Conservation (phyloP, 2,888 invertebrate genomes). For the Capitulum mitella region DNA sequence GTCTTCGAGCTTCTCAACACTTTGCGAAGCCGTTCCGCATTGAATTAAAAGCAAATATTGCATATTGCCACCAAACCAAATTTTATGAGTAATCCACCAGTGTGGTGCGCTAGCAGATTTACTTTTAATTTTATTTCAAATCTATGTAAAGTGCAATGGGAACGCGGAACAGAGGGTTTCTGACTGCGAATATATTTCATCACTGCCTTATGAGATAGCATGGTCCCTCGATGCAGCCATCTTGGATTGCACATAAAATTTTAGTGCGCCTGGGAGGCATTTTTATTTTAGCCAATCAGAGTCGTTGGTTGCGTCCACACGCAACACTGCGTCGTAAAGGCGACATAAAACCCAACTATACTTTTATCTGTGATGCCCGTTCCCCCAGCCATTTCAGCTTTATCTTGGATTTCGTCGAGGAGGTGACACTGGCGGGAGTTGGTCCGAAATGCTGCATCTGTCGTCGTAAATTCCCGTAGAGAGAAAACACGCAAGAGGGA, state of each 20-base stretch:
- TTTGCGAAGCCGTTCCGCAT: too few relatives aligned
- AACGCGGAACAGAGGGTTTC: too few relatives aligned
- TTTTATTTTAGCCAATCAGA: slow-evolving; percentile 7
- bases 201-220: too few relatives aligned
- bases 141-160: too few relatives aligned
- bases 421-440: not conserved
- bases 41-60: too few relatives aligned
- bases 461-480: not conserved
- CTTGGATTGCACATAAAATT: not conserved
- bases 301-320: not conserved
- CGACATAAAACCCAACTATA: not conserved
- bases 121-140: too few relatives aligned
- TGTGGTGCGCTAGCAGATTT: too few relatives aligned
- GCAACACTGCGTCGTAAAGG: not conserved
- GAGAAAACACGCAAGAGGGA: not conserved
- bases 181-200: too few relatives aligned
- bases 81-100: too few relatives aligned
- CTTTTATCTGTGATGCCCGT: not conserved
- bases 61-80: too few relatives aligned
- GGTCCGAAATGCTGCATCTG: not conserved
- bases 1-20: too few relatives aligned
- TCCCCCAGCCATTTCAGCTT: not conserved
- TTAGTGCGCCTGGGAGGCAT: not conserved
- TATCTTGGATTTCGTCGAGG: not conserved
- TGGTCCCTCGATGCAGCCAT: not conserved